Percentiles rank a stretch among this genome's conserved stretches.
phyloP scores from a whole-genome alignment of 1,140 invertebrate genomes.

The Ganaspis sp. region DNA sequence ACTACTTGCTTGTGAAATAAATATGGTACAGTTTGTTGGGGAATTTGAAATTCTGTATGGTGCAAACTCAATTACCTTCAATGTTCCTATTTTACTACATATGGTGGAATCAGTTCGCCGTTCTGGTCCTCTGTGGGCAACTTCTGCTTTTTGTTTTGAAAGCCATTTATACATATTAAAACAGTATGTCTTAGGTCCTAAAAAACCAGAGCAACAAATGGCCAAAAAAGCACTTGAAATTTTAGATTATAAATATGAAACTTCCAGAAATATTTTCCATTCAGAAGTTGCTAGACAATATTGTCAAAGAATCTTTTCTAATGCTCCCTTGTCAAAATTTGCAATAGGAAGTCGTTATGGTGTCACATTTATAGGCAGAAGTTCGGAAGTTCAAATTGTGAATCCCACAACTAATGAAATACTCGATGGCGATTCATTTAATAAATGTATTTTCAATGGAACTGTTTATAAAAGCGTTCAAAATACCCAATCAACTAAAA shows the following conservation, averaged over 20 bases:
- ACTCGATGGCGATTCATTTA: constrained; percentile 34
- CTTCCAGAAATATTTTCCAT: not conserved
- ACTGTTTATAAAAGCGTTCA: constrained; percentile 24
- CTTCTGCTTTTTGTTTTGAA: constrained; percentile 49
- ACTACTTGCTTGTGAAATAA: constrained; percentile 42
- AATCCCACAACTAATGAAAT: constrained; percentile 13
- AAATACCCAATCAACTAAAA: constrained; percentile 21
- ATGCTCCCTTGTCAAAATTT: too few species aligned
- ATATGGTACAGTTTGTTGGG: constrained; percentile 49
- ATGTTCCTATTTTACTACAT: constrained; percentile 49
- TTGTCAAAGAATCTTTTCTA: constrained; percentile 44
- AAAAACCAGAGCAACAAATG: constrained; percentile 48
- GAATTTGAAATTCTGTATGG: constrained; percentile 48
- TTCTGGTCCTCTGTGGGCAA: constrained; percentile 50
- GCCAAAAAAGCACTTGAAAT: constrained; percentile 35
- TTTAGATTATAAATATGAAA: constrained; percentile 27
- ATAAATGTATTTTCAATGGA: constrained; percentile 37
- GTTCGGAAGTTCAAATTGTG: constrained; percentile 49
- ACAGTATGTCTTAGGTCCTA: constrained; percentile 41
- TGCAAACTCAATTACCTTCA: constrained; percentile 44
- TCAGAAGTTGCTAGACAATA: constrained; percentile 20
- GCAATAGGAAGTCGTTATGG: not conserved
- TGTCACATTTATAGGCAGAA: constrained; percentile 53
- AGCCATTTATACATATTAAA: constrained; percentile 45
- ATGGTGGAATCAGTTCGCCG: constrained; percentile 37